Percentiles rank a stretch among this genome's conserved stretches.
These are phyloP conservation scores for Hypercompe scribonia DNA, from an alignment of 2,888 invertebrate genomes.

Conservation along the genomic window DNA sequence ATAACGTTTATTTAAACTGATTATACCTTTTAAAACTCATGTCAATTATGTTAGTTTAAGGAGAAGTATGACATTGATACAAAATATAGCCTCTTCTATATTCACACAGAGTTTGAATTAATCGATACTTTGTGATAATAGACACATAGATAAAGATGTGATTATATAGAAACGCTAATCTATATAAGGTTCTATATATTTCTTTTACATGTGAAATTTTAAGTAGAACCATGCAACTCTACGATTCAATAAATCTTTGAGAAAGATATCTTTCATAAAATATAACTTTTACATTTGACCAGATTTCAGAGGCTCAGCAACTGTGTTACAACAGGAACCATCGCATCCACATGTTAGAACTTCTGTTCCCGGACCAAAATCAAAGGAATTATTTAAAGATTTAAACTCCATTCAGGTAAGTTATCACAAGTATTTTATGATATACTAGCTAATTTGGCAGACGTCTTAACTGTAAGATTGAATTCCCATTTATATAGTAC, in stretches of 20 bases:
- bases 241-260: no score
- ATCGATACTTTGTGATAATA: not conserved
- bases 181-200: no score
- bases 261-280: not conserved
- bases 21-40: no score
- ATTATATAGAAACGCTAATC: not conserved
- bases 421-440: not conserved
- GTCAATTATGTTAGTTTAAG: not conserved
- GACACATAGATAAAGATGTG: not conserved
- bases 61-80: not conserved
- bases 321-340: constrained; percentile 83
- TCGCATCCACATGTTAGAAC: constrained; percentile 88
- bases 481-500: no score
- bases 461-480: no score
- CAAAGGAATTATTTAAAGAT: constrained; percentile 87
- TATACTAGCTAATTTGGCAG: no score
- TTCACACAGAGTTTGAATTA: not conserved
- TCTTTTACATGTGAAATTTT: no score
- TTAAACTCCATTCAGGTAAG: constrained; percentile 80
- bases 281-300: not conserved
- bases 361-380: constrained; percentile 90
- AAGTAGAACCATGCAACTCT: no score
- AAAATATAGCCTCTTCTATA: not conserved
- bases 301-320: constrained; percentile 55
- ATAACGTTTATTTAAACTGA: no score